Evolutionary conservation across 1,140 invertebrate genomes (phyloP).

Genomic region (Drosophila albomicans): DNA sequence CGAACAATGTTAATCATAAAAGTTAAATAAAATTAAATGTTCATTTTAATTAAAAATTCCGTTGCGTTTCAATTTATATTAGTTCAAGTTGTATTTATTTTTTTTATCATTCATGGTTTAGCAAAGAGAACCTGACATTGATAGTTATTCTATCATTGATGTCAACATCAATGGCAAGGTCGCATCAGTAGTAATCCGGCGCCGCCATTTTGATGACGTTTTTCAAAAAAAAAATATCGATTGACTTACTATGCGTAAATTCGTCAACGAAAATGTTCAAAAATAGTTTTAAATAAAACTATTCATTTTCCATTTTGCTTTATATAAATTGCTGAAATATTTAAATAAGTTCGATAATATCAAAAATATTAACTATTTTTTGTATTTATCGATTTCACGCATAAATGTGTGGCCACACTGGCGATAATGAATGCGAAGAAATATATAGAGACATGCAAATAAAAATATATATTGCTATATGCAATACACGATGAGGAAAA

Average conservation of each 20-base stretch:
- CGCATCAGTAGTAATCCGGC: background rate
- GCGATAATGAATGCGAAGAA: no score
- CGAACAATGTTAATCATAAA: slow-evolving; percentile 72
- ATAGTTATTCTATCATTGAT: slow-evolving; percentile 4
- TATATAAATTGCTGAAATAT: no score
- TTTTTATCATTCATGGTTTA: slow-evolving; percentile 3
- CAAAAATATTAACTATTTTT: no score
- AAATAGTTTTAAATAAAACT: no score
- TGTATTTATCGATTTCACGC: no score
- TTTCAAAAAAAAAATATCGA: slow-evolving; percentile 33
- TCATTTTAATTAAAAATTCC: slow-evolving; percentile 72
- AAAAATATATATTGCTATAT: no score
- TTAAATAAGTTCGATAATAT: no score
- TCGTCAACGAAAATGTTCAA: no score
- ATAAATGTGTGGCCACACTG: no score
- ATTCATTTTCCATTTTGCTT: no score
- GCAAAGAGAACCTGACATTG: background rate
- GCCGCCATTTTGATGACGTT: slow-evolving; percentile 43
- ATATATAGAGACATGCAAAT: no score
- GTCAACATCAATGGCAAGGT: slow-evolving; percentile 21
- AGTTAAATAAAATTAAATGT: slow-evolving; percentile 82
- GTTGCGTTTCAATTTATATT: slow-evolving; percentile 24
- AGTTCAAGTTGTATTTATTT: background rate
- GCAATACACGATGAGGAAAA: no score
- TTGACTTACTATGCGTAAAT: background rate